Evolutionary conservation across 2,113 vertebrate species (phyloP).

Genomic region (Callipepla squamata): DNA sequence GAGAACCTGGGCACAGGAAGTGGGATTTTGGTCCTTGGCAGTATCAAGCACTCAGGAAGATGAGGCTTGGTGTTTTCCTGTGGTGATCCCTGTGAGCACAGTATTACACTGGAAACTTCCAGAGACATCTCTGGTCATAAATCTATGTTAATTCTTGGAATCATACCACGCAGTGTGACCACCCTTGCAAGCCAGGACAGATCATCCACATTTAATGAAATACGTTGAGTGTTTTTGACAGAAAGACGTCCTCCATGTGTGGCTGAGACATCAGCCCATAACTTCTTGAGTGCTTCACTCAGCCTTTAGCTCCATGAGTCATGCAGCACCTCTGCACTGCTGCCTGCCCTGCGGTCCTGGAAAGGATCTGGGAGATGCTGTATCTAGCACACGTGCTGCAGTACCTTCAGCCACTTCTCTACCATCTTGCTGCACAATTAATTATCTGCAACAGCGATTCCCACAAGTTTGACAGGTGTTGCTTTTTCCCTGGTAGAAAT

Average conservation of each 20-base stretch:
- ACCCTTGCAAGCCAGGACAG: neutral
- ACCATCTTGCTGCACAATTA: neutral
- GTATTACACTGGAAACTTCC: neutral
- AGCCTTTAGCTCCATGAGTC: neutral
- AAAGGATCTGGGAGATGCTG: neutral
- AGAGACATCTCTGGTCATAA: neutral
- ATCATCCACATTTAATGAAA: neutral
- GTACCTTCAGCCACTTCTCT: neutral
- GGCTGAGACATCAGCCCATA: neutral
- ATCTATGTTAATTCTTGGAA: neutral
- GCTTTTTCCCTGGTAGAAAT: neutral
- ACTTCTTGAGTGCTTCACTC: neutral
- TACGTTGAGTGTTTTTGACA: neutral
- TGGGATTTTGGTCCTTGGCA: neutral
- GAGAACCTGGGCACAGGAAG: neutral
- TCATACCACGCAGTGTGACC: neutral
- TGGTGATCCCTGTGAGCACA: neutral
- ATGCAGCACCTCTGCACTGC: neutral
- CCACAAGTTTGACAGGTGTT: neutral
- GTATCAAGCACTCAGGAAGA: fast-evolving
- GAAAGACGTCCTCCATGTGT: neutral
- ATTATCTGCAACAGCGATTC: neutral
- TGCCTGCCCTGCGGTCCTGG: neutral
- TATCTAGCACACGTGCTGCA: neutral
- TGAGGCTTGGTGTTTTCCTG: fast-evolving